A percentile compares a stretch with the other conserved stretches of the same genome.
phyloP scores from a whole-genome alignment of 1,140 invertebrate species.

The Dendrolimus punctatus region DNA sequence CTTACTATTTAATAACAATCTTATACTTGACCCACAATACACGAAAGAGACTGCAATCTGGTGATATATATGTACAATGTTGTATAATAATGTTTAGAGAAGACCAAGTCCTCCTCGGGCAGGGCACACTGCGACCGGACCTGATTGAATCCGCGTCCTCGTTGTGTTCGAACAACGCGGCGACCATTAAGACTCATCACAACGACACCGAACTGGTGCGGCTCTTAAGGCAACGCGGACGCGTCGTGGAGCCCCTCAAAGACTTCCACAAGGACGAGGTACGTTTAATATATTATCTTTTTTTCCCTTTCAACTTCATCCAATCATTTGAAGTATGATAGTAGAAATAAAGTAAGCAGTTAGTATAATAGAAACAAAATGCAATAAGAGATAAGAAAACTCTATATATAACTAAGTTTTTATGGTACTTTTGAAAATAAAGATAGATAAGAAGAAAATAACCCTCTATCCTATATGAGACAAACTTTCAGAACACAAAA shows the following conservation, averaged over 20 bases:
- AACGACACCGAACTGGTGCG: slow-evolving; percentile 98
- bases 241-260: slow-evolving; percentile 97
- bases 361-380: too few species aligned
- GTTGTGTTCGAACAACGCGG: slow-evolving; percentile 89
- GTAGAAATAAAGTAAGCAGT: too few species aligned
- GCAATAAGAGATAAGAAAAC: too few species aligned
- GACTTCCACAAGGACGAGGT: slow-evolving; percentile 99
- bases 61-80: neutral
- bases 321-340: too few species aligned
- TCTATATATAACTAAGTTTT: too few species aligned
- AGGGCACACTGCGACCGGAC: slow-evolving; percentile 96
- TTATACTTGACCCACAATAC: too few species aligned
- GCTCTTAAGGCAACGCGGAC: slow-evolving; percentile 85
- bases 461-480: too few species aligned
- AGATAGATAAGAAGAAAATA: too few species aligned
- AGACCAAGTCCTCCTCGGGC: slow-evolving; percentile 89
- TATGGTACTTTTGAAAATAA: too few species aligned
- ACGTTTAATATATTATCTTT: slow-evolving; percentile 1
- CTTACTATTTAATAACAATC: too few species aligned
- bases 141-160: slow-evolving; percentile 97
- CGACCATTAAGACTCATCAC: slow-evolving; percentile 99
- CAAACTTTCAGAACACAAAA: too few species aligned
- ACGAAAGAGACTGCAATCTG: too few species aligned
- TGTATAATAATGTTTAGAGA: slow-evolving; percentile 55
- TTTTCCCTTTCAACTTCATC: neutral